A percentile compares a stretch with the other conserved stretches of the same genome.
Evolutionary conservation across 2,888 invertebrate species (phyloP).

Genomic region (Amiota communis): DNA sequence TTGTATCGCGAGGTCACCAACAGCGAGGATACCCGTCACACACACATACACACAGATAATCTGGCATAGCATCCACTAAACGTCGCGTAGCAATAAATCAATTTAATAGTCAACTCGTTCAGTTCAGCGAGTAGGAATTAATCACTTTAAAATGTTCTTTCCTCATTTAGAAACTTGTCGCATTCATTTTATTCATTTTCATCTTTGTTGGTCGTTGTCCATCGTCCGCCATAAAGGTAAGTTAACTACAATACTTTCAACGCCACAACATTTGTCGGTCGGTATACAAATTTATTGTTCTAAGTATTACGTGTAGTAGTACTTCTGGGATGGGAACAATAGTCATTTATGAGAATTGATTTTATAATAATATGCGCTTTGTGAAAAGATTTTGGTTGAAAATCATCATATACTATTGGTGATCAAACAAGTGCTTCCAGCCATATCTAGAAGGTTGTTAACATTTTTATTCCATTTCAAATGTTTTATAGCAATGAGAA

Average conservation of each 20-base stretch:
- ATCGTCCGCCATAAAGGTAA: slow-evolving; percentile 57
- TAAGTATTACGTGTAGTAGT: too few species aligned
- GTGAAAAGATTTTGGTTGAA: too few species aligned
- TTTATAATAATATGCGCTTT: not conserved
- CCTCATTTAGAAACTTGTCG: slow-evolving; percentile 65
- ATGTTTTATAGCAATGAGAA: too few species aligned
- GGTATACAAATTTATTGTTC: too few species aligned
- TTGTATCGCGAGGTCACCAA: slow-evolving; percentile 60
- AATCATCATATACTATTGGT: too few species aligned
- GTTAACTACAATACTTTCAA: slow-evolving; percentile 53
- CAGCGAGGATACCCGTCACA: slow-evolving; percentile 57
- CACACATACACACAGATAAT: slow-evolving; percentile 59
- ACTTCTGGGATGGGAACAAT: not conserved
- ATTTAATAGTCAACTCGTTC: slow-evolving; percentile 60
- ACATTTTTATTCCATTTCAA: too few species aligned
- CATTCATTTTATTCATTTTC: slow-evolving; percentile 62
- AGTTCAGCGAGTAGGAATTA: slow-evolving; percentile 47
- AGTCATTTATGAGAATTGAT: slow-evolving; percentile 14
- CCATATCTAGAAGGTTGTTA: too few species aligned
- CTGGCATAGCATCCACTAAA: slow-evolving; percentile 64
- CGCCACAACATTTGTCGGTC: slow-evolving; percentile 38
- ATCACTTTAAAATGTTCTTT: slow-evolving; percentile 64
- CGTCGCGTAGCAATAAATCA: slow-evolving; percentile 68
- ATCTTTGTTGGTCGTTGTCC: slow-evolving; percentile 46
- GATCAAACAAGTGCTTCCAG: too few species aligned